Percentiles rank a stretch among this genome's conserved stretches.
These are phyloP conservation scores for Xyrichtys novacula DNA, from an alignment of 2,797 vertebrate species.

Conservation along the genomic window DNA sequence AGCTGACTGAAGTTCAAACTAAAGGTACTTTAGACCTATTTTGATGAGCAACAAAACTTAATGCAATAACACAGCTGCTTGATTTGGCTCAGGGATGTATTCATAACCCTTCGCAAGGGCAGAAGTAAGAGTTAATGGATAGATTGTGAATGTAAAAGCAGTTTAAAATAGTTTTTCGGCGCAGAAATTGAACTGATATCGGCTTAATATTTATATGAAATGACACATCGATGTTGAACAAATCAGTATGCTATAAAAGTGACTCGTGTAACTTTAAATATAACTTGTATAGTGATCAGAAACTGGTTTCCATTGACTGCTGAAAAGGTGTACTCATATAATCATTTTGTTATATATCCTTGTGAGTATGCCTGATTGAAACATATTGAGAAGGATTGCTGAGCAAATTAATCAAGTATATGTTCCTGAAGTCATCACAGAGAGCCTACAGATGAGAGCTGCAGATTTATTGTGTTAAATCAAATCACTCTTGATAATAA, in stretches of 20 bases:
- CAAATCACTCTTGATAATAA: too few relatives aligned
- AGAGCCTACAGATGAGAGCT: conserved; percentile 2
- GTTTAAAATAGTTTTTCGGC: neutral
- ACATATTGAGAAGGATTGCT: too few relatives aligned
- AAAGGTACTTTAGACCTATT: neutral
- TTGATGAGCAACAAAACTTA: neutral
- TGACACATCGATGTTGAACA: too few relatives aligned
- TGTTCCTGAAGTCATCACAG: conserved; percentile 9
- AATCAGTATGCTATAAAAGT: too few relatives aligned
- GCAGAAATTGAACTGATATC: neutral
- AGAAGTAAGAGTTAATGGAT: neutral
- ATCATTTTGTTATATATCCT: neutral
- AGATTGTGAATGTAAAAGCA: conserved; percentile 4
- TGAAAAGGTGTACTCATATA: too few relatives aligned
- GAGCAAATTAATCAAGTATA: neutral
- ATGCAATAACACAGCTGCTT: neutral
- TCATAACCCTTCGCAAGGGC: neutral
- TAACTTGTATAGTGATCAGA: conserved; percentile 11
- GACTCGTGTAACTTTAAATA: too few relatives aligned
- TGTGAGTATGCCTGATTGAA: neutral
- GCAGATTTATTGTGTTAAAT: conserved; percentile 12
- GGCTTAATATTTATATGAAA: too few relatives aligned
- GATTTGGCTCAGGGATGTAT: conserved; percentile 1
- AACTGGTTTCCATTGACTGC: neutral
- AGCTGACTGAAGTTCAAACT: neutral